These are phyloP conservation scores for Turdus rufiventris DNA, from an alignment of 2,113 vertebrate genomes.

Conservation along the genomic window DNA sequence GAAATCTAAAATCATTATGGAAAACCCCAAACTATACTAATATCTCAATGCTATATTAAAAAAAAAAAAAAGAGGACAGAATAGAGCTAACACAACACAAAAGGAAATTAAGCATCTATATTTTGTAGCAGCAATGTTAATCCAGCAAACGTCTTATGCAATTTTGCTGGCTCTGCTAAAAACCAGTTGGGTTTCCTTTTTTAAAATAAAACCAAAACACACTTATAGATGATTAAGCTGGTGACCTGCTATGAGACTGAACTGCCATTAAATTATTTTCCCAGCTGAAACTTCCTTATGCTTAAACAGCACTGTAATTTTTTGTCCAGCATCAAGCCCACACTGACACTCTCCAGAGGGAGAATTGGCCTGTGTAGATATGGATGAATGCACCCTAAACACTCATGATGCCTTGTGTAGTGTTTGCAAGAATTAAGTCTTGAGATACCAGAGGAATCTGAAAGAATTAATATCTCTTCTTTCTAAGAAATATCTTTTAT, in stretches of 20 bases:
- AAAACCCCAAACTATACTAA: background rate
- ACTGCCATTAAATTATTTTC: background rate
- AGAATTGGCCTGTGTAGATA: background rate
- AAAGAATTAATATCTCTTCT: background rate
- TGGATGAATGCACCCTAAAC: background rate
- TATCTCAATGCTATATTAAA: background rate
- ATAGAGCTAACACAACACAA: background rate
- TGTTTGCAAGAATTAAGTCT: background rate
- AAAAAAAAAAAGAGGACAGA: background rate
- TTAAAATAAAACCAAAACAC: background rate
- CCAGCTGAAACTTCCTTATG: background rate
- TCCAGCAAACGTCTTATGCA: background rate
- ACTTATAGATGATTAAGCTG: background rate
- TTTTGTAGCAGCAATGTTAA: background rate
- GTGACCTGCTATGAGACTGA: background rate
- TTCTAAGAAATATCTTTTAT: background rate
- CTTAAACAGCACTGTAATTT: background rate
- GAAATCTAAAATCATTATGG: background rate
- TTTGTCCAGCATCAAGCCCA: background rate
- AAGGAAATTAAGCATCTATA: background rate
- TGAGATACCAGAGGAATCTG: background rate
- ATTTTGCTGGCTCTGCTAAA: background rate
- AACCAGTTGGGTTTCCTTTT: background rate
- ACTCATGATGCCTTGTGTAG: background rate
- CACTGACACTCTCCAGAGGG: background rate